Conservation (phyloP, 2,888 invertebrate genomes). For the Xanthorhoe spadicearia region DNA sequence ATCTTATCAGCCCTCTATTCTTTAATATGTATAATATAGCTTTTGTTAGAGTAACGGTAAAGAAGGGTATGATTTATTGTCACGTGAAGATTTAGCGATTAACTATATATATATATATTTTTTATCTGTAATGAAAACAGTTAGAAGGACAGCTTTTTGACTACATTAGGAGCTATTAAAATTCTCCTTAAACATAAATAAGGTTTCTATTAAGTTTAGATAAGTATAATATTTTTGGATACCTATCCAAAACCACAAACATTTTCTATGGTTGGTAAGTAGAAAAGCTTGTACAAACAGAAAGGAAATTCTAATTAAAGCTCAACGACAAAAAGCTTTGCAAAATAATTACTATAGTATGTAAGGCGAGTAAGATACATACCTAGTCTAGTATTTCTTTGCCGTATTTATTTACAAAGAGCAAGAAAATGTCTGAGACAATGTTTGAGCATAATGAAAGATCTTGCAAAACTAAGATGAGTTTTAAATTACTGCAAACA, state of each 20-base stretch:
- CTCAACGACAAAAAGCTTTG: conserved; percentile 3
- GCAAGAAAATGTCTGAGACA: background rate
- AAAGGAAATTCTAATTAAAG: conserved; percentile 8
- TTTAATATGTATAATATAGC: too few relatives aligned
- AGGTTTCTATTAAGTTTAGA: background rate
- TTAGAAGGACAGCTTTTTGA: too few relatives aligned
- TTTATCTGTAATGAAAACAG: too few relatives aligned
- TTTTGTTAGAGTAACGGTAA: too few relatives aligned
- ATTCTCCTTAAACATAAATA: background rate
- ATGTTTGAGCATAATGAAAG: background rate
- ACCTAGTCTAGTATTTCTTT: background rate
- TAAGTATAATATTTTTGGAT: background rate
- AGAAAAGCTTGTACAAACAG: conserved; percentile 11
- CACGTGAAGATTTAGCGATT: too few relatives aligned
- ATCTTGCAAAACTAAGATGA: too few relatives aligned
- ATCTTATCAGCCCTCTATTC: too few relatives aligned
- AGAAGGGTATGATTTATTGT: too few relatives aligned
- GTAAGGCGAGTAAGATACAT: background rate
- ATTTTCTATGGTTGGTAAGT: conserved; percentile 3
- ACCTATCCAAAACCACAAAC: background rate
- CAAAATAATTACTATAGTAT: conserved; percentile 2
- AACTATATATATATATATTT: too few relatives aligned
- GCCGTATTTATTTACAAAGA: background rate
- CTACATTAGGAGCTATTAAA: background rate
- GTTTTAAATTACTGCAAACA: too few relatives aligned